Evolutionary conservation across 2,113 vertebrate species (phyloP).

Genomic region (Etheostoma spectabile): DNA sequence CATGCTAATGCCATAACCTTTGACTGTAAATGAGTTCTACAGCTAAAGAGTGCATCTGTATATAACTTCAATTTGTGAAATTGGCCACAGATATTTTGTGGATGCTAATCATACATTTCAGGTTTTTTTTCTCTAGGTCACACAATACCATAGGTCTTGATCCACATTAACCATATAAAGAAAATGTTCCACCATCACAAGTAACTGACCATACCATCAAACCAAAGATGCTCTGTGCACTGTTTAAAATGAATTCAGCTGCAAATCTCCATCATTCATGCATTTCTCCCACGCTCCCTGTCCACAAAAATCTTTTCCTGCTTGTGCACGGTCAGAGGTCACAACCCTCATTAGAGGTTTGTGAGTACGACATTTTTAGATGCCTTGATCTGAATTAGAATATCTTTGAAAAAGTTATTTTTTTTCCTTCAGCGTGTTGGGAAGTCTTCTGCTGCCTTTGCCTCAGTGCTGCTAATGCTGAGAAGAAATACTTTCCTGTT

Average conservation of each 20-base stretch:
- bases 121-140: background rate
- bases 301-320: conserved; percentile 30
- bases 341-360: conserved; percentile 60
- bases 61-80: background rate
- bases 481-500: conserved; percentile 75
- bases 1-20: too few species aligned
- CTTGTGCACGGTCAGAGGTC: conserved; percentile 61
- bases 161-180: background rate
- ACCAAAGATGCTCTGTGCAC: conserved; percentile 53
- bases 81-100: background rate
- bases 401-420: conserved; percentile 26
- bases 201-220: conserved; percentile 26
- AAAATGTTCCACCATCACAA: conserved; percentile 32
- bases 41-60: background rate
- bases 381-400: conserved; percentile 40
- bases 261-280: conserved; percentile 67
- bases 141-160: background rate
- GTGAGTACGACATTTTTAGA: conserved; percentile 51
- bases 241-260: conserved; percentile 38
- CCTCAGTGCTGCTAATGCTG: conserved; percentile 45
- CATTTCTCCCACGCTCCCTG: conserved; percentile 21
- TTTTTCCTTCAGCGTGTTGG: conserved; percentile 29
- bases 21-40: background rate
- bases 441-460: conserved; percentile 37
- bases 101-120: background rate